These are phyloP conservation scores for Carcina quercana DNA, from an alignment of 2,888 invertebrate genomes.

Conservation along the genomic window DNA sequence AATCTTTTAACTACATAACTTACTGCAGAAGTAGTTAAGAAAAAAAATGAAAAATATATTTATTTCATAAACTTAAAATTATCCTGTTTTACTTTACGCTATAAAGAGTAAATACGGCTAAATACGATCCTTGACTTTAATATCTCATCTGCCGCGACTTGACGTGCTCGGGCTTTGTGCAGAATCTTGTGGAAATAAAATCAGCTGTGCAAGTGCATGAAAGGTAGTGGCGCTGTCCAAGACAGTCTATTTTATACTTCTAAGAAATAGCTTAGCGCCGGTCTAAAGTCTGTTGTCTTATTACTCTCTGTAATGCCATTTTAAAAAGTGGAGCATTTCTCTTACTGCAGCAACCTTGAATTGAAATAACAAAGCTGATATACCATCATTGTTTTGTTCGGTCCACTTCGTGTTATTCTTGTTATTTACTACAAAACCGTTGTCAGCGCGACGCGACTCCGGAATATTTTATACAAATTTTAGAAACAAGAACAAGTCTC, in stretches of 20 bases:
- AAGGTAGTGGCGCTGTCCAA: neutral
- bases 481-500: conserved; percentile 67
- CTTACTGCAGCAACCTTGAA: conserved; percentile 17
- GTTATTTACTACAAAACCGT: conserved; percentile 48
- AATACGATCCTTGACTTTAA: conserved; percentile 5
- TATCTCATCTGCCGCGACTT: conserved; percentile 4
- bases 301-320: conserved; percentile 4
- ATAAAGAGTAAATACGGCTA: conserved; percentile 1
- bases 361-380: conserved; percentile 37
- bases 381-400: conserved; percentile 29
- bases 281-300: neutral
- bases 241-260: neutral
- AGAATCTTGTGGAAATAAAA: conserved; percentile 6
- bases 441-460: conserved; percentile 52
- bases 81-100: conserved; percentile 8
- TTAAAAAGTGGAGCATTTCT: neutral
- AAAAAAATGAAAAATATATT: neutral
- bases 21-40: neutral
- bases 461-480: conserved; percentile 74
- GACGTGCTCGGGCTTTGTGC: conserved; percentile 3
- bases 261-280: neutral
- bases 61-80: no score
- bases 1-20: neutral
- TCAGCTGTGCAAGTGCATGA: neutral
- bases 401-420: conserved; percentile 41